Conservation (phyloP, 2,797 vertebrate species). For the Limnodromus scolopaceus region DNA sequence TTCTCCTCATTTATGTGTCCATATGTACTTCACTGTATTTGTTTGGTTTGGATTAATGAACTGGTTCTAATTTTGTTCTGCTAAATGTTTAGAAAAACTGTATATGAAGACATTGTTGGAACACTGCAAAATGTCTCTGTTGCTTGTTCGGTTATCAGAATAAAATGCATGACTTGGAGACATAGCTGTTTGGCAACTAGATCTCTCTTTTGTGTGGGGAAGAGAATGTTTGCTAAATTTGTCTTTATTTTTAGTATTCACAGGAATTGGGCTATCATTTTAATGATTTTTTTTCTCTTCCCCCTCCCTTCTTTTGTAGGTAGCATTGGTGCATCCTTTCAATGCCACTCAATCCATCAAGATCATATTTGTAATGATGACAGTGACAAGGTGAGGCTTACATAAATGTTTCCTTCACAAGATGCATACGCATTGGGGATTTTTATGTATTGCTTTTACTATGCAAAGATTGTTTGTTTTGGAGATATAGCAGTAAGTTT, state of each 20-base stretch:
- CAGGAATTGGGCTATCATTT: not conserved
- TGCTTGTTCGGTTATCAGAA: not conserved
- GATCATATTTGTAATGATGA: conserved; percentile 92
- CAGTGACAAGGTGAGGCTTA: conserved; percentile 91
- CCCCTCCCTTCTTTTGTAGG: conserved; percentile 79
- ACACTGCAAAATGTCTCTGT: not conserved
- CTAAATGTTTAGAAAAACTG: not conserved
- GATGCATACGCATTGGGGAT: not conserved
- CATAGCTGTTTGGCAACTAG: not conserved
- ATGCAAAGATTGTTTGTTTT: not conserved
- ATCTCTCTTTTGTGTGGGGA: not conserved
- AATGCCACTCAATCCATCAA: conserved; percentile 87
- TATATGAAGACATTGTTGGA: not conserved
- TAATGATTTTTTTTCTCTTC: not conserved
- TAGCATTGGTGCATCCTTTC: conserved; percentile 89
- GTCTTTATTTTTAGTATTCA: not conserved
- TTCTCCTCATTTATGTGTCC: not conserved
- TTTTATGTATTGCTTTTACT: not conserved
- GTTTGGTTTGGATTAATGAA: not conserved
- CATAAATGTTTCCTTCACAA: conserved; percentile 40
- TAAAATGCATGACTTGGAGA: not conserved
- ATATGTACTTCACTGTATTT: not conserved
- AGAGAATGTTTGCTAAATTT: not conserved
- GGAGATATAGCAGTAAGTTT: not conserved
- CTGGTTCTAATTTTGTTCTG: not conserved